Percentiles rank a stretch among this genome's conserved stretches.
Evolutionary conservation across 2,113 vertebrate species (phyloP).

Genomic region (Holacanthus passer): DNA sequence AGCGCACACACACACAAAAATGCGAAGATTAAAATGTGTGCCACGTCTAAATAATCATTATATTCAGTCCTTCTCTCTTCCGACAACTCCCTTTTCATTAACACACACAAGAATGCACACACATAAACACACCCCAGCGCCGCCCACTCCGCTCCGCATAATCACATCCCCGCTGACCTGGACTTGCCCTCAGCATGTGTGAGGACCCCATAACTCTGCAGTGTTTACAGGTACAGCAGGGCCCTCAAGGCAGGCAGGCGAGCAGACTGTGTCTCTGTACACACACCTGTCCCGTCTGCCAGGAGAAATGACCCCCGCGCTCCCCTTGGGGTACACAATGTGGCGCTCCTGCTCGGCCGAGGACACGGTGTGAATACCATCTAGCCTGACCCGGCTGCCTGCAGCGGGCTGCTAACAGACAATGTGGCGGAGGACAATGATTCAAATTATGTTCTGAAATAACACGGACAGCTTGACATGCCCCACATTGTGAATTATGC

Average conservation of each 20-base stretch:
- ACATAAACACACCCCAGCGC: slow-evolving; percentile 10
- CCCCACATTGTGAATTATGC: slow-evolving; percentile 22
- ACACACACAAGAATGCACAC: slow-evolving; percentile 27
- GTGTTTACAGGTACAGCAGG: slow-evolving; percentile 72
- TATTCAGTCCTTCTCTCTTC: slow-evolving; percentile 28
- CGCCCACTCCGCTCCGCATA: slow-evolving; percentile 19
- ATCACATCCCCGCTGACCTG: slow-evolving; percentile 71
- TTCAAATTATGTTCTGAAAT: slow-evolving; percentile 44
- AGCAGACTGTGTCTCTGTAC: slow-evolving; percentile 63
- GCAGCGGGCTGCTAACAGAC: slow-evolving; percentile 36
- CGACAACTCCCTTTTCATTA: slow-evolving; percentile 9
- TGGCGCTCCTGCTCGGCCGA: slow-evolving; percentile 24
- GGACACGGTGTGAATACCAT: slow-evolving; percentile 54
- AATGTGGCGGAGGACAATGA: slow-evolving; percentile 14
- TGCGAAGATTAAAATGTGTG: slow-evolving; percentile 29
- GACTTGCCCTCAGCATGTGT: slow-evolving; percentile 67
- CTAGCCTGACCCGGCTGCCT: slow-evolving; percentile 37
- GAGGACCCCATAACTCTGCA: slow-evolving; percentile 66
- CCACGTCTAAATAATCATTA: slow-evolving; percentile 60
- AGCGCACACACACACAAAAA: slow-evolving; percentile 16
- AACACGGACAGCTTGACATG: slow-evolving; percentile 26
- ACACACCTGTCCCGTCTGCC: slow-evolving; percentile 74
- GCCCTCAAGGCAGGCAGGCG: slow-evolving; percentile 55
- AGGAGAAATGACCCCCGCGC: slow-evolving; percentile 63
- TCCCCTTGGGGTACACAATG: slow-evolving; percentile 52